These are phyloP conservation scores for Oligia strigilis DNA, from an alignment of 2,888 invertebrate species.

Conservation along the genomic window DNA sequence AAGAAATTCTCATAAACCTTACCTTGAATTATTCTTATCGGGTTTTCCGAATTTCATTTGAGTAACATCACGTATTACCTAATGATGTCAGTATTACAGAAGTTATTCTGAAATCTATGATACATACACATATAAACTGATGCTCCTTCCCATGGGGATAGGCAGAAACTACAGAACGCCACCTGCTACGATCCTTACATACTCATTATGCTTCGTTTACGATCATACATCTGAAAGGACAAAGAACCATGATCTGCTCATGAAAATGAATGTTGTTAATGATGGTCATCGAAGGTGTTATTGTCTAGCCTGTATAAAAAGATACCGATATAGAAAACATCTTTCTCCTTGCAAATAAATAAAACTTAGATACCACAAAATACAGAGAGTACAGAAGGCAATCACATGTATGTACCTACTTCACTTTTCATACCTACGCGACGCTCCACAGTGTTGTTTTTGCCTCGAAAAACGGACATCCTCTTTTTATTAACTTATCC, in stretches of 20 bases:
- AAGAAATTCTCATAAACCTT: conserved; percentile 29
- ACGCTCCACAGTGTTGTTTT: no score
- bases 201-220: not conserved
- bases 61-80: conserved; percentile 10
- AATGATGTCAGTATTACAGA: not conserved
- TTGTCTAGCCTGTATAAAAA: not conserved
- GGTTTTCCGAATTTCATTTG: conserved; percentile 30
- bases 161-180: not conserved
- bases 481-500: no score
- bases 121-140: not conserved
- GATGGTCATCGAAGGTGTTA: not conserved
- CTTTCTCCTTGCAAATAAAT: conserved; percentile 11
- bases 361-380: not conserved
- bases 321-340: conserved; percentile 6
- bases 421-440: no score
- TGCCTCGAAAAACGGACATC: no score
- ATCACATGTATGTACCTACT: no score
- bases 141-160: not conserved
- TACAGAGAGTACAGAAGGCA: no score
- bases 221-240: not conserved
- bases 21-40: conserved; percentile 29
- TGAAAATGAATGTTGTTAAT: not conserved
- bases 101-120: not conserved
- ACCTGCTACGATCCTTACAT: not conserved
- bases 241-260: not conserved